Evolutionary conservation across 2,113 vertebrate species (phyloP), one percentile per base, ranked within the genome.

Genomic region (Prunella himalayana): DNA sequence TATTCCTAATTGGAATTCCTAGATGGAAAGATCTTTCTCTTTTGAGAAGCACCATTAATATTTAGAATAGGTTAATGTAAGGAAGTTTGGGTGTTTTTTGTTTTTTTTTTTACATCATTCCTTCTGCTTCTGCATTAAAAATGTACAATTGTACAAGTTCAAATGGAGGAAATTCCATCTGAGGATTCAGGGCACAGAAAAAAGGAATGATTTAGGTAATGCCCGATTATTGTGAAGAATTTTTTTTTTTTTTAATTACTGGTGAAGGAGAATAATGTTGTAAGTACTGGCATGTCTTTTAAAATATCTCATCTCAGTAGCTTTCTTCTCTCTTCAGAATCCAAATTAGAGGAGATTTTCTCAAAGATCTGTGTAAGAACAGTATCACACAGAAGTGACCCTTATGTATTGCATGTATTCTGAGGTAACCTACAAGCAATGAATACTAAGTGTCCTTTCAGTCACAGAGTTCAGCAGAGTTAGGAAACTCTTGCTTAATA

Each of bases 401-500:
- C 28, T 49, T 73, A 16, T 2, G 6, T 16, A 20, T 44, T 51
- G 49, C 47, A 10, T 37, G 35, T 39, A 31, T 81, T 73, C 54
- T 70, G 66, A 76, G 59, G 50, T 85, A 75, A 80, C 41, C 68
- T 53, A 15, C 15, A 70, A 53, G n/a, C 30, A 78, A 30, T 61
- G 65, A 60, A 66, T 64, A 31, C 25, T 28, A 23, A 87, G 13
- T 65, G 16, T 92, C 73, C 73, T 86, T 84, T 45, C n/a, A 76
- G 49, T 64, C 61, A 49, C 53, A 41, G 72, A 83, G 61, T 80
- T 70, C 71, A 88, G 27, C 50, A 57, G 53, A 91, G 63, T 89
- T 90, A 77, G 93, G 78, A 82, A 95, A 91, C 59, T 84, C 37
- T 90, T 94, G 89, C 81, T 92, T 89, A 82, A 94, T 35, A 73